These are phyloP conservation scores for Leuctra nigra DNA, from an alignment of 2,888 invertebrate species.

Conservation along the genomic window DNA sequence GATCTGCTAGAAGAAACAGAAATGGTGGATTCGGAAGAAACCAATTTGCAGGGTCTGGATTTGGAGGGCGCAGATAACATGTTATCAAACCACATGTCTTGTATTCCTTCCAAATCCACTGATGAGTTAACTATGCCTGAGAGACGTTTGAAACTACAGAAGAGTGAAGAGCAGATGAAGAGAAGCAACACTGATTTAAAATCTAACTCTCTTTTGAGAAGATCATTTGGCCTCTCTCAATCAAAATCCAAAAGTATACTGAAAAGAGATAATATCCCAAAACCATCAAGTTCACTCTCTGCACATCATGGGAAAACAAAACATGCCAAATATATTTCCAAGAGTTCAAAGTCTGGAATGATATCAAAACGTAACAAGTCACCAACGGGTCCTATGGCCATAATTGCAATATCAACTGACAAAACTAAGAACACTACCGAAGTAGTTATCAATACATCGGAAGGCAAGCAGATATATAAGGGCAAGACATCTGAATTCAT, in stretches of 20 bases:
- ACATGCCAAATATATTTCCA: too few species aligned
- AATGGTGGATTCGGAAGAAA: not conserved
- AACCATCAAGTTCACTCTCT: not conserved
- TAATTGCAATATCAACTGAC: slow-evolving; percentile 41
- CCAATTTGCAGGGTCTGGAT: not conserved
- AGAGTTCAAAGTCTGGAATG: too few species aligned
- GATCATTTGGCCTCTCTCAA: too few species aligned
- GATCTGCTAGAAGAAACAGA: not conserved
- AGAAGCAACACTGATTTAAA: too few species aligned
- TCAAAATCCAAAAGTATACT: not conserved
- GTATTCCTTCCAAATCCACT: too few species aligned
- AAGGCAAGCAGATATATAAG: slow-evolving; percentile 39
- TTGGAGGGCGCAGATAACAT: too few species aligned
- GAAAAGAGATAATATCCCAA: not conserved
- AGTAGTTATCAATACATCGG: slow-evolving; percentile 39
- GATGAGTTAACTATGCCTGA: not conserved
- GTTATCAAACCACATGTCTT: too few species aligned
- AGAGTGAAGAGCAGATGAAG: not conserved
- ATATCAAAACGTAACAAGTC: too few species aligned
- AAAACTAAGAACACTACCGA: slow-evolving; percentile 40
- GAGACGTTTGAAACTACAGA: not conserved
- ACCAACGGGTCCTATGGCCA: slow-evolving; percentile 33
- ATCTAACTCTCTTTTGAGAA: too few species aligned
- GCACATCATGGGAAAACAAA: too few species aligned
- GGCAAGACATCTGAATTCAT: slow-evolving; percentile 40